phyloP scores from a whole-genome alignment of 2,888 invertebrate genomes.

The Exephanes ischioxanthus region DNA sequence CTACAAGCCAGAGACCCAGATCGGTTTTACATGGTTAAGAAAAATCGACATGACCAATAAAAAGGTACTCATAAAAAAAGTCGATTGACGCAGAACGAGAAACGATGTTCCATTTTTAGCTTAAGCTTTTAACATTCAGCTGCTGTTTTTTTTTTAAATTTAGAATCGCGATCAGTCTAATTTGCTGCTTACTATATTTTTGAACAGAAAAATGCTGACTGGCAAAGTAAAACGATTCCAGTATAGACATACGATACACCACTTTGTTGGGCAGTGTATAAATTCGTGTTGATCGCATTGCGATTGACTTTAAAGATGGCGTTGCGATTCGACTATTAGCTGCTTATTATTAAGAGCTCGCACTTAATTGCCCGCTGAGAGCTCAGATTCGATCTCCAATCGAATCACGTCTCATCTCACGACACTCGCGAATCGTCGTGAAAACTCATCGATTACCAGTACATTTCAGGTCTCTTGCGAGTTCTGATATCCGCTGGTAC shows the following conservation, averaged over 20 bases:
- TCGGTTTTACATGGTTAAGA: too few species aligned
- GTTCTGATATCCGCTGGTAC: not conserved
- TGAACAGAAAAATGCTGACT: too few species aligned
- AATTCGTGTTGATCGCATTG: slow-evolving; percentile 14
- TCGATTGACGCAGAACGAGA: too few species aligned
- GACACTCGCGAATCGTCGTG: not conserved
- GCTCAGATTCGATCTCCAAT: not conserved
- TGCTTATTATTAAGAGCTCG: not conserved
- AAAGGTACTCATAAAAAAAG: too few species aligned
- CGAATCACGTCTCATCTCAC: not conserved
- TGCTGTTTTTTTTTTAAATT: too few species aligned
- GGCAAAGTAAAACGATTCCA: too few species aligned
- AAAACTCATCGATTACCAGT: not conserved
- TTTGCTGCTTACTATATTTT: too few species aligned
- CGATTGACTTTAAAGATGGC: slow-evolving; percentile 14
- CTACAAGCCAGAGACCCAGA: too few species aligned
- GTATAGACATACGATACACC: slow-evolving; percentile 58
- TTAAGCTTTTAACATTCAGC: too few species aligned
- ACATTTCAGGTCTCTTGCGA: not conserved
- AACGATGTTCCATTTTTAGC: too few species aligned
- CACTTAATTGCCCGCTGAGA: not conserved
- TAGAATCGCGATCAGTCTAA: too few species aligned
- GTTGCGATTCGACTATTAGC: not conserved
- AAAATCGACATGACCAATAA: too few species aligned
- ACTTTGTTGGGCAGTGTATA: slow-evolving; percentile 45